Evolutionary conservation across 30 jellyfish, hydroid and myxozoan genomes (phyloP), one percentile per base, ranked within the genome.

Genomic region (Cassiopea xamachana): DNA sequence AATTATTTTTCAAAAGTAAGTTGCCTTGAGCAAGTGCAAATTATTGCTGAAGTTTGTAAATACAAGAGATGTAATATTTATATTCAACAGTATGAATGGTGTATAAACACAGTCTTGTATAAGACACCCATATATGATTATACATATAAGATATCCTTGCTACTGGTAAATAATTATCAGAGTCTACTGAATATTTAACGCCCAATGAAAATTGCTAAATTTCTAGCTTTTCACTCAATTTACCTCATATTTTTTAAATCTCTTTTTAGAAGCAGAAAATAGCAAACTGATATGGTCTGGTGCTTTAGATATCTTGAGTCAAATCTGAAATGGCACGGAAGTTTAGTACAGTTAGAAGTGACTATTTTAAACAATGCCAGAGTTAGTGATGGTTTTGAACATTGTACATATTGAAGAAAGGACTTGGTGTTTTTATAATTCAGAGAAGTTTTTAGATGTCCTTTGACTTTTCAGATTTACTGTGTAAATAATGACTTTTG

Each of bases 241-340:
- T 64, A 0, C 6, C 74, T 64, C 6, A 17, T 2, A 0, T 9
- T 13, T 64, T 14, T 27, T 0, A 0, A 0, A 64, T 64, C 15
- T 64, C 74, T 64, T 64, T 64, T 64, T 64, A 64, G 74, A 64
- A 17, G 43, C 74, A 64, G 74, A 64, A 64, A 64, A 7, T 64
- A 4, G 27, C 27, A 64, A 64, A 64, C 43, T 64, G 43, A 64
- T 17, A 10, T 55, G 64, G 64, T 0, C 7, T 55, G 64, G 64
- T 10, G 7, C 12, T 55, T 55, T 10, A 10, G 64, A 55, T 6
- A 10, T 55, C 64, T 55, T 10, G 12, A 6, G 12, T 10, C 64
- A 55, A 3, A 55, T 6, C 64, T 55, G 0, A 55, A 55, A 55
- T 55, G 7, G 0, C 64, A 55, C 12, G 0, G 64, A 6, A 55